Evolutionary conservation across 2,888 invertebrate genomes (phyloP).

Genomic region (Melieria omissa): DNA sequence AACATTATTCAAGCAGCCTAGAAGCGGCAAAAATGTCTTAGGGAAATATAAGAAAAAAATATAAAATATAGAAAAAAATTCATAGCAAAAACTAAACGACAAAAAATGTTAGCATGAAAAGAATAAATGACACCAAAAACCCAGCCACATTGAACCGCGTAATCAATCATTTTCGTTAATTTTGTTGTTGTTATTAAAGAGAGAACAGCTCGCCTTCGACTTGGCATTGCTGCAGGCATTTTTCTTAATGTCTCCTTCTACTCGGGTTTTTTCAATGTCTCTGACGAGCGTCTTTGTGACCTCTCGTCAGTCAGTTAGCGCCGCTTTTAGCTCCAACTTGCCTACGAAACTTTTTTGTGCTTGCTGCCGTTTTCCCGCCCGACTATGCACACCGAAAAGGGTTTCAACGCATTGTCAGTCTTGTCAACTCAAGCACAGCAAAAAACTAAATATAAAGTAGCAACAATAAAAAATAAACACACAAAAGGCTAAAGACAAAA

Average conservation of each 20-base stretch:
- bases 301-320: no score
- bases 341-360: no score
- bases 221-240: neutral
- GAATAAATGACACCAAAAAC: no score
- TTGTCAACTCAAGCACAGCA: neutral
- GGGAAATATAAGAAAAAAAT: neutral
- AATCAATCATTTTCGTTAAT: conserved; percentile 3
- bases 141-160: neutral
- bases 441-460: neutral
- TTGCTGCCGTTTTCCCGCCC: no score
- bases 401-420: neutral
- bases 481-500: neutral
- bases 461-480: neutral
- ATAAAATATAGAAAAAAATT: neutral
- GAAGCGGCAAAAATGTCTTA: no score
- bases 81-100: neutral
- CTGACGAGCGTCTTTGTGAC: no score
- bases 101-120: neutral
- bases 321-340: no score
- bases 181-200: no score
- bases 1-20: no score
- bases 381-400: neutral
- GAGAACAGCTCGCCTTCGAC: no score
- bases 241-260: neutral
- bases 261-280: neutral